Evolutionary conservation across 2,113 vertebrate species (phyloP).

Genomic region (Seriola aureovittata): DNA sequence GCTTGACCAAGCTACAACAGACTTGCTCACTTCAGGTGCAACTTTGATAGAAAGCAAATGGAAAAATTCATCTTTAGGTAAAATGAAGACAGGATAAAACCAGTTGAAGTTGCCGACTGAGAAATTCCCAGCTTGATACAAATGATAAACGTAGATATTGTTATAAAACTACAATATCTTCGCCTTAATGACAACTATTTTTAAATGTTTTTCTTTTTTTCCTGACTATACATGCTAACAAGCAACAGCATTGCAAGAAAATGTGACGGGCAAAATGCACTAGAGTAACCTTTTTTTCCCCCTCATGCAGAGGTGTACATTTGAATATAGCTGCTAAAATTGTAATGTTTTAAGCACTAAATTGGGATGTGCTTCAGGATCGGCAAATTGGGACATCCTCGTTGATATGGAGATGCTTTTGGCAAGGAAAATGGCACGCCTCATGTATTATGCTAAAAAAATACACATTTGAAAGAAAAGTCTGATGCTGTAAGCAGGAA

Average conservation of each 20-base stretch:
- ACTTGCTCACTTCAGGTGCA: background rate
- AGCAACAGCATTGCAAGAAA: background rate
- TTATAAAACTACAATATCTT: background rate
- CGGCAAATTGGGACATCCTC: constrained; percentile 72
- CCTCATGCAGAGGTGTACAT: constrained; percentile 14
- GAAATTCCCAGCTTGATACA: background rate
- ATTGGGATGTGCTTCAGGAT: constrained; percentile 65
- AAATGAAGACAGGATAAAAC: background rate
- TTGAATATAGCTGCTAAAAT: constrained; percentile 55
- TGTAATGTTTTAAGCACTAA: constrained; percentile 56
- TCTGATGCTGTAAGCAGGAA: constrained; percentile 67
- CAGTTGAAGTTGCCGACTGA: background rate
- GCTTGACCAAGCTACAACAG: background rate
- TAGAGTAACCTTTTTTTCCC: background rate
- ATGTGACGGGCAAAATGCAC: background rate
- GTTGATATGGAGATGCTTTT: constrained; percentile 68
- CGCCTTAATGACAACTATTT: background rate
- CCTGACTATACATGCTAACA: background rate
- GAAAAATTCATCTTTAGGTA: background rate
- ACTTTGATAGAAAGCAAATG: background rate
- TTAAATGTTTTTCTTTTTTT: background rate
- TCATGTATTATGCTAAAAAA: constrained; percentile 79
- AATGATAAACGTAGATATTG: background rate
- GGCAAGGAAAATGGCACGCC: constrained; percentile 64
- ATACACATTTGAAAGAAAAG: constrained; percentile 62